Evolutionary conservation across 2,888 invertebrate species (phyloP).

Genomic region (Eilema depressum): DNA sequence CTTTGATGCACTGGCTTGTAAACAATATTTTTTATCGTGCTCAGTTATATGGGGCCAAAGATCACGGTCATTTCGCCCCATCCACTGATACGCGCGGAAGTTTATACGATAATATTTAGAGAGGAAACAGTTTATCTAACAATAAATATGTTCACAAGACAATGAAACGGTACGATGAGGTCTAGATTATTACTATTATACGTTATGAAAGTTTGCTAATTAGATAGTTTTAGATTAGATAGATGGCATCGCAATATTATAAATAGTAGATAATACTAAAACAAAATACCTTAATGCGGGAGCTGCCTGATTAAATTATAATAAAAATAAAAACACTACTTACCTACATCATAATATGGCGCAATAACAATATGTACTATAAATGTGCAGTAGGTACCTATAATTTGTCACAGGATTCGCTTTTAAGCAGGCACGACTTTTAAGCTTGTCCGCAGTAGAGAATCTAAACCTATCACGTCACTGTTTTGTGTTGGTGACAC

Average conservation of each 20-base stretch:
- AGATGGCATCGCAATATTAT: no score
- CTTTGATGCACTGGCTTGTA: no score
- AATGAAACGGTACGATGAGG: no score
- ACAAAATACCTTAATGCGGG: no score
- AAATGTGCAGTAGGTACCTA: no score
- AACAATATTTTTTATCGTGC: neutral
- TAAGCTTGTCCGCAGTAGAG: neutral
- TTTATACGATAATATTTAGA: conserved; percentile 24
- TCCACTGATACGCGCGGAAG: conserved; percentile 17
- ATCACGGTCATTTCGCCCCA: neutral
- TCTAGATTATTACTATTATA: no score
- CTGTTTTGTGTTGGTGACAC: neutral
- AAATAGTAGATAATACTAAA: no score
- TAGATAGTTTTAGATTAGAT: no score
- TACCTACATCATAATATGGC: no score
- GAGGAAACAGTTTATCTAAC: conserved; percentile 24
- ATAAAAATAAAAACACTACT: neutral
- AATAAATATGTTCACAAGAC: neutral
- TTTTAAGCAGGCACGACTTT: neutral
- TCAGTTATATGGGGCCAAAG: neutral
- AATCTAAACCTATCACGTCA: neutral
- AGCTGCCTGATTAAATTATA: neutral
- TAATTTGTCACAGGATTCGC: neutral
- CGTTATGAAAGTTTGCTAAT: no score
- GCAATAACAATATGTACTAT: no score